phyloP scores from a whole-genome alignment of 2,113 vertebrate species.

The Gymnogyps californianus region DNA sequence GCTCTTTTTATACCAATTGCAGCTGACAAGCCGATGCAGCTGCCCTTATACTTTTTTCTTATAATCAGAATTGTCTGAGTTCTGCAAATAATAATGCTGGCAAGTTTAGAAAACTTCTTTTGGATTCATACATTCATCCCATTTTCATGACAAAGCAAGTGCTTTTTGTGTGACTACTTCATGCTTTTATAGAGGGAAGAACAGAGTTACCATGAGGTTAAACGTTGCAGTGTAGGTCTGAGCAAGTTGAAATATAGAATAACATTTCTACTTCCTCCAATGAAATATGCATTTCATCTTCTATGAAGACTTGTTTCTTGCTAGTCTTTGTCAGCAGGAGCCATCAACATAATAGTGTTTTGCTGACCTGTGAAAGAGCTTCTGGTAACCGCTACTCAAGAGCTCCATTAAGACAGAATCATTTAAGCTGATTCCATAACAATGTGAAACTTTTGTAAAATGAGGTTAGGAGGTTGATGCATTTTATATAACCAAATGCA shows the following conservation, averaged over 20 bases:
- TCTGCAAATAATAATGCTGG: not conserved
- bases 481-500: slow-evolving; percentile 50
- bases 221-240: not conserved
- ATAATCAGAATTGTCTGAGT: not conserved
- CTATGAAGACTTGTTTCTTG: slow-evolving; percentile 56
- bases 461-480: slow-evolving; percentile 50
- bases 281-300: slow-evolving; percentile 64
- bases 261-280: slow-evolving; percentile 38
- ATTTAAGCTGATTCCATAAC: slow-evolving; percentile 50
- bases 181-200: slow-evolving; percentile 23
- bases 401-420: slow-evolving; percentile 59
- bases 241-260: slow-evolving; percentile 46
- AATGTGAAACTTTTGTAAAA: slow-evolving; percentile 37
- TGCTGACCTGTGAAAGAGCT: slow-evolving; percentile 69
- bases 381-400: slow-evolving; percentile 49
- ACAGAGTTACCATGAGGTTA: slow-evolving; percentile 39
- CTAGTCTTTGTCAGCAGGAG: slow-evolving; percentile 50
- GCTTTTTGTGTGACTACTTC: slow-evolving; percentile 7
- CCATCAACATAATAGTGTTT: slow-evolving; percentile 60
- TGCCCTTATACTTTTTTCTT: not conserved
- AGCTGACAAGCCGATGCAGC: not conserved
- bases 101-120: slow-evolving; percentile 1
- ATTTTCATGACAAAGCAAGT: slow-evolving; percentile 27
- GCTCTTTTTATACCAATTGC: not conserved
- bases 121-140: slow-evolving; percentile 3